Base-by-base conservation (phyloP, 2,888 invertebrate genomes). In the Megaustenia siamemsis region DNA sequence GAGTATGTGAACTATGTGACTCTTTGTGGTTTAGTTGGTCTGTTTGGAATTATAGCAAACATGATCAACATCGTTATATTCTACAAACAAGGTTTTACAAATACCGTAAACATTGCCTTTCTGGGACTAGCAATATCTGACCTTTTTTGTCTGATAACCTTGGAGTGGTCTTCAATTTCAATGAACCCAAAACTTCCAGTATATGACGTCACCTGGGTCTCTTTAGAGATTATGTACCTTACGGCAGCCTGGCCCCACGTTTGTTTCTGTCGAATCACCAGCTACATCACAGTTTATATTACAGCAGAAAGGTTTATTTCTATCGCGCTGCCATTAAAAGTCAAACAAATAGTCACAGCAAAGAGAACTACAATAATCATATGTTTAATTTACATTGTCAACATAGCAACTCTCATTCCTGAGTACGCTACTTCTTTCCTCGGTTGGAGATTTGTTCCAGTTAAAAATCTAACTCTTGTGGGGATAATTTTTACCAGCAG, bases 201-300 rank as follows among this genome's bases (percentile, higher is more conserved):
- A 4, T 60, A 15, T 1, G 21, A 18, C 21, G 8, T 68, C 12
- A 32, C 45, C 3, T 68, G 60, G 40, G 24, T 12, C n/a, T 35
- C 49, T 21, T 3, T 32, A 18, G 68, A 66, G 21, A 49, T 80
- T 28, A 38, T 63, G 68, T 80, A 68, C 32, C n/a, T 80, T 3
- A 35, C 80, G 21, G 66, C 45, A 21, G 80, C 24, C 1, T 68
- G 45, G 68, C 80, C 68, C 4, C 80, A 80, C n/a, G n/a, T n/a
- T 35, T 78, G 78, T 32, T 60, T 60, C 24, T 49, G 35, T 40
- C 32, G 78, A 32, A 78, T 78, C 24, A 60, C 78, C 21, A 24
- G 60, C 35, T 78, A 15, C 60, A 60, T 78, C 24, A 78, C 78
- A 35, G 78, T 53, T 15, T 78, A 60, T 60, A 38, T 78, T 4